Conservation (phyloP, 1,140 invertebrate genomes). For the Aphidius gifuensis region DNA sequence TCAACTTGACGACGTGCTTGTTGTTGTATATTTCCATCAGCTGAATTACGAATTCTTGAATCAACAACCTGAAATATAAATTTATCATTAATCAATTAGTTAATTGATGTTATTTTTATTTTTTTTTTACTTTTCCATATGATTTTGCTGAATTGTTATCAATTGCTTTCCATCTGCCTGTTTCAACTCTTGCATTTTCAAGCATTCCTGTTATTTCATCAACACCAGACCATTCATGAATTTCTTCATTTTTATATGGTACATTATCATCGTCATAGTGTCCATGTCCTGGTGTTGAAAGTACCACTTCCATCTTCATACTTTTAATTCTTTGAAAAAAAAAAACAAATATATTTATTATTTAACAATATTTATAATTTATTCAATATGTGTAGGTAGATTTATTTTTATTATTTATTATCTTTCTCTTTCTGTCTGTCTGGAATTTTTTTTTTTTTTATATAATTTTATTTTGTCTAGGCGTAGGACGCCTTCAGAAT, state of each 20-base stretch:
- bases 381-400: too few relatives aligned
- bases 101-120: neutral
- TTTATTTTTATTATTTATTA: neutral
- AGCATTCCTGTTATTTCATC: constrained; percentile 56
- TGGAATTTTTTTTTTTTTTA: too few relatives aligned
- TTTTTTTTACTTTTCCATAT: constrained; percentile 55
- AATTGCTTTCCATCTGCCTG: constrained; percentile 54
- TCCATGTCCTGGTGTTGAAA: constrained; percentile 48
- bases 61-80: constrained; percentile 52
- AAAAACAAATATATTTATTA: neutral
- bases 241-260: constrained; percentile 55
- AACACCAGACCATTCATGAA: constrained; percentile 57
- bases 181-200: constrained; percentile 56
- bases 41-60: constrained; percentile 51
- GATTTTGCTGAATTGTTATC: constrained; percentile 53
- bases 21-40: constrained; percentile 45
- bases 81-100: too few relatives aligned
- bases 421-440: neutral
- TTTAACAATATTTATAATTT: too few relatives aligned
- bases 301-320: constrained; percentile 55
- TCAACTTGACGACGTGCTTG: constrained; percentile 46
- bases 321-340: neutral
- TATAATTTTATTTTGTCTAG: too few relatives aligned
- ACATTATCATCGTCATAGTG: constrained; percentile 39
- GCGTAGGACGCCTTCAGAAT: too few relatives aligned